Evolutionary conservation across 2,113 vertebrate genomes (phyloP).

Genomic region (Aix galericulata): DNA sequence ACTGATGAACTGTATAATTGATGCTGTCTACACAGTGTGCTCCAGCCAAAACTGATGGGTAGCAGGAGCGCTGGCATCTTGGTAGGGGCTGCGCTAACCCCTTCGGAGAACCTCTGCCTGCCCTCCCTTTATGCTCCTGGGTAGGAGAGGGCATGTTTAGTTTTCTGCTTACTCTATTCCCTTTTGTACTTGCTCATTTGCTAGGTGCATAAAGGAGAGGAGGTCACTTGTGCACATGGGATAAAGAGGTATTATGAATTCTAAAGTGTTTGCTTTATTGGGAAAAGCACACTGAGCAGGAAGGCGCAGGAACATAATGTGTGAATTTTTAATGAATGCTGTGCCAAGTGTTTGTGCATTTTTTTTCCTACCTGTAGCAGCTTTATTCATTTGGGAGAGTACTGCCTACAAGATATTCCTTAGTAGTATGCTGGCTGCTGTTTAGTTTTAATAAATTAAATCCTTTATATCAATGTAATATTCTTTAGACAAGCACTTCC

Average conservation of each 20-base stretch:
- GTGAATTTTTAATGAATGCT: conserved; percentile 72
- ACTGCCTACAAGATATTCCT: conserved; percentile 49
- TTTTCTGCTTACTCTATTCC: conserved; percentile 69
- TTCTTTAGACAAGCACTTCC: conserved; percentile 81
- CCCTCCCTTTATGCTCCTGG: conserved; percentile 33
- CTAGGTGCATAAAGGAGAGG: conserved; percentile 64
- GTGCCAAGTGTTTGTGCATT: conserved; percentile 35
- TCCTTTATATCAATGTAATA: conserved; percentile 80
- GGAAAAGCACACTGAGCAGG: conserved; percentile 42
- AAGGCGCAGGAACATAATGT: conserved; percentile 46
- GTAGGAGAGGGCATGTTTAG: conserved; percentile 66
- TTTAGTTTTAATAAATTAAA: conserved; percentile 82
- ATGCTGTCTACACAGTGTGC: background rate
- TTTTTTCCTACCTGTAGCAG: conserved; percentile 63
- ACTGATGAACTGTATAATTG: conserved; percentile 16
- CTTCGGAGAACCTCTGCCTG: conserved; percentile 35
- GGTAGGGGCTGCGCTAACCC: background rate
- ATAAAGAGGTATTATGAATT: conserved; percentile 73
- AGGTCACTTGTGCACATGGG: conserved; percentile 66
- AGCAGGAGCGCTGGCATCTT: background rate
- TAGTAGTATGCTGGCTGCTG: conserved; percentile 64
- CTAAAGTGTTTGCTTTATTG: conserved; percentile 72
- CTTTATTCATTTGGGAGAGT: conserved; percentile 73
- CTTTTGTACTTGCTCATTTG: conserved; percentile 70
- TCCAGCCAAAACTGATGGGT: background rate